phyloP scores from a whole-genome alignment of 2,888 invertebrate species.

The Catocala nupta region DNA sequence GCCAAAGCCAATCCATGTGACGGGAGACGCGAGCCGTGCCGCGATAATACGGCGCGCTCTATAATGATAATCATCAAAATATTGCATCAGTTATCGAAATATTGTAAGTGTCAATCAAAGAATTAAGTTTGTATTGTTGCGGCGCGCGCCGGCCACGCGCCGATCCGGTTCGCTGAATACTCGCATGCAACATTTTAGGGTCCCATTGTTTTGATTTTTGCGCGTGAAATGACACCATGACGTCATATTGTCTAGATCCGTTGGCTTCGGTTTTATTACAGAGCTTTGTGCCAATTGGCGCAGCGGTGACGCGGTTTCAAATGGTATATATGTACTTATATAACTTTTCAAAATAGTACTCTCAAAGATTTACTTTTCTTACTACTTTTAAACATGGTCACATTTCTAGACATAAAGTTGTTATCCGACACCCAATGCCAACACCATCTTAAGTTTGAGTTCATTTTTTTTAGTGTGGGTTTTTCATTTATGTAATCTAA shows the following conservation, averaged over 20 bases:
- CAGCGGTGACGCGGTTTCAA: background rate
- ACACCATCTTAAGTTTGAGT: too few species aligned
- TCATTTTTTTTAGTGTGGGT: too few species aligned
- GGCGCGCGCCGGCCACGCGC: slow-evolving; percentile 73
- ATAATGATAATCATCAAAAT: slow-evolving; percentile 85
- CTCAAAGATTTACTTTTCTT: too few species aligned
- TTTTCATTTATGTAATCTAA: too few species aligned
- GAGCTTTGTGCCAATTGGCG: slow-evolving; percentile 8
- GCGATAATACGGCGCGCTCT: slow-evolving; percentile 71
- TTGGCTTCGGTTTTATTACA: slow-evolving; percentile 19
- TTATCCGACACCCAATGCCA: too few species aligned
- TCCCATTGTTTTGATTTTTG: slow-evolving; percentile 80
- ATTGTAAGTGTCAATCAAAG: slow-evolving; percentile 88
- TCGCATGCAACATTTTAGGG: slow-evolving; percentile 77
- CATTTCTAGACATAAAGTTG: too few species aligned
- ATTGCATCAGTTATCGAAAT: slow-evolving; percentile 88
- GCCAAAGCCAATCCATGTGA: slow-evolving; percentile 60
- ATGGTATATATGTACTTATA: too few species aligned
- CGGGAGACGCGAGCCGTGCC: slow-evolving; percentile 68
- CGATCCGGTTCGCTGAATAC: slow-evolving; percentile 56
- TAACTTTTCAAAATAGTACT: too few species aligned
- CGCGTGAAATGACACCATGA: slow-evolving; percentile 66
- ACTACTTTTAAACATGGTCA: too few species aligned
- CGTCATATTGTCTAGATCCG: slow-evolving; percentile 57
- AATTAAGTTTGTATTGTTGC: slow-evolving; percentile 84